Evolutionary conservation across 2,797 vertebrate genomes (phyloP).

Genomic region (Sebastes steindachneri): DNA sequence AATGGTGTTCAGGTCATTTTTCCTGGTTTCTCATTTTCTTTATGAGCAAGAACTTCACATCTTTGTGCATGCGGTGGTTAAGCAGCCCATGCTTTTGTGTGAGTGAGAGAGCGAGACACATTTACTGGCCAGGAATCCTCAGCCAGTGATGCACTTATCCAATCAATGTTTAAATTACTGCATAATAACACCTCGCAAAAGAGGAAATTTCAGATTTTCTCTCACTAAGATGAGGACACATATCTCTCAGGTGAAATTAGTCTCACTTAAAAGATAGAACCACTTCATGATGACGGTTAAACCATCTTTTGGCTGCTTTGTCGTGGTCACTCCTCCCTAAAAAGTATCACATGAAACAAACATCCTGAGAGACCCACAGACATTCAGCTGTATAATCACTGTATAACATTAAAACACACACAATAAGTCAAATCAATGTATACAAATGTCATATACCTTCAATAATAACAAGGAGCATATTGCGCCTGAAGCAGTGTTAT

Average conservation of each 20-base stretch:
- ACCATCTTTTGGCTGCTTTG: background rate
- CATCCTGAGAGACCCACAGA: background rate
- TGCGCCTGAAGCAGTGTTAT: slow-evolving; percentile 10
- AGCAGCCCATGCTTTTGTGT: background rate
- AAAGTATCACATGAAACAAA: slow-evolving; percentile 8
- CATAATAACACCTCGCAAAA: background rate
- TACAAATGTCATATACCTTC: slow-evolving; percentile 9
- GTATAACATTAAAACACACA: background rate
- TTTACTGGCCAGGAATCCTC: background rate
- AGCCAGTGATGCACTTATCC: background rate
- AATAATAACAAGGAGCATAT: slow-evolving; percentile 7
- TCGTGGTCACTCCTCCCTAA: background rate
- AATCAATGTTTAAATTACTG: background rate
- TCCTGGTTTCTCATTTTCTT: slow-evolving; percentile 8
- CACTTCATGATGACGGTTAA: background rate
- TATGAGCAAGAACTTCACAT: background rate
- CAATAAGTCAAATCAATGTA: slow-evolving; percentile 13
- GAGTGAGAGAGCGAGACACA: background rate
- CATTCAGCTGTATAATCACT: background rate
- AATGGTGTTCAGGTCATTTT: background rate
- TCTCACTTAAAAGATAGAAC: background rate
- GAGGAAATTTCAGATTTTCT: background rate
- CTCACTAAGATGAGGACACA: background rate
- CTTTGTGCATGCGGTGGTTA: background rate
- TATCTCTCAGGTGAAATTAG: background rate